Evolutionary conservation across 2,113 vertebrate species (phyloP).

Genomic region (Otocyon megalotis): DNA sequence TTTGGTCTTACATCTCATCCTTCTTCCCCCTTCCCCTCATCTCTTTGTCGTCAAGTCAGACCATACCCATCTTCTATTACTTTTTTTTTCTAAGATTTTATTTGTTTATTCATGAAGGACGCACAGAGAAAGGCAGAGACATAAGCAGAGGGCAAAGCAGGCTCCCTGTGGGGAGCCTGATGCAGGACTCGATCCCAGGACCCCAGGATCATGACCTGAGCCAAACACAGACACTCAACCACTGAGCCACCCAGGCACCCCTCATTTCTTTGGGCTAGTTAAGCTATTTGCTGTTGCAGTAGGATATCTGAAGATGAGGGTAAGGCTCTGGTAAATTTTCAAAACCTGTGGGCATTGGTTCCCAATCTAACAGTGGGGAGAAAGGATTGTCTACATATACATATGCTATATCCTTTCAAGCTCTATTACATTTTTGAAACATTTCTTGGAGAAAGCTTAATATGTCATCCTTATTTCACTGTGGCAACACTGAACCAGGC

Average conservation of each 20-base stretch:
- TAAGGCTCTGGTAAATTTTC: neutral
- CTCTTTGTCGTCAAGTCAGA: neutral
- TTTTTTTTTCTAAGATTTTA: too few relatives aligned
- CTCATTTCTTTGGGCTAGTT: neutral
- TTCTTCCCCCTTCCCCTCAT: neutral
- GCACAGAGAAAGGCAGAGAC: too few relatives aligned
- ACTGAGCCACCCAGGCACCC: too few relatives aligned
- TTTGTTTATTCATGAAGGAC: too few relatives aligned
- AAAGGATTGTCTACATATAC: neutral
- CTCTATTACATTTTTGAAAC: neutral
- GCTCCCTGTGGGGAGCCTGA: too few relatives aligned
- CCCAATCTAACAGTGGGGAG: neutral
- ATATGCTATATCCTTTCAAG: neutral
- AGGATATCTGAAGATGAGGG: neutral
- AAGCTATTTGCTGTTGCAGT: neutral
- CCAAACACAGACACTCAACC: too few relatives aligned
- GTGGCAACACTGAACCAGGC: neutral
- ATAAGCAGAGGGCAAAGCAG: too few relatives aligned
- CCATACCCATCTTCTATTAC: neutral
- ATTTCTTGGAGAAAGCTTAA: neutral
- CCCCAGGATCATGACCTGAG: too few relatives aligned
- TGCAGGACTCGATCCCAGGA: too few relatives aligned
- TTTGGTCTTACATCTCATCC: neutral
- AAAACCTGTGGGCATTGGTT: neutral
- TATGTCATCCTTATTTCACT: neutral